These are phyloP conservation scores for Plectrocnemia conspersa DNA, from an alignment of 1,140 invertebrate species.

Conservation along the genomic window DNA sequence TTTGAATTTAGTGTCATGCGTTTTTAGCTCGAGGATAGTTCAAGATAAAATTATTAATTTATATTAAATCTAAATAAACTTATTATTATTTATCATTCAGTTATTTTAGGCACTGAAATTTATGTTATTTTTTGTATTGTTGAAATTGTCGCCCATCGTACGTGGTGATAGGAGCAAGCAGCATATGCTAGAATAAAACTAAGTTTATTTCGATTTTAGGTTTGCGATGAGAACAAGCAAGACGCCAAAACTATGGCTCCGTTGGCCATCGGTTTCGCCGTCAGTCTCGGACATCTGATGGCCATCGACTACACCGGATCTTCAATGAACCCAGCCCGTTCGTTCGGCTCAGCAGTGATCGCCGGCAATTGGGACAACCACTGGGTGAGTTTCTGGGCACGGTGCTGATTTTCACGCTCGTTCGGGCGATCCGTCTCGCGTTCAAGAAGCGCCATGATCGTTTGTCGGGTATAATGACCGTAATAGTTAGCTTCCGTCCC, in stretches of 20 bases:
- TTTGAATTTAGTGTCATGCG: too few relatives aligned
- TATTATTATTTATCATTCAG: too few relatives aligned
- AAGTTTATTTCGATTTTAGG: slow-evolving; percentile 39
- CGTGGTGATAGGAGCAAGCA: too few relatives aligned
- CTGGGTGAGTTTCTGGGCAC: slow-evolving; percentile 68
- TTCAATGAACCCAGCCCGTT: slow-evolving; percentile 86
- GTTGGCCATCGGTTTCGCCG: slow-evolving; percentile 82
- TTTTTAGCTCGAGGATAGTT: too few relatives aligned
- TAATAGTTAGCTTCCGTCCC: neutral
- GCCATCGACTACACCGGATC: slow-evolving; percentile 80
- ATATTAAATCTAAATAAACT: too few relatives aligned
- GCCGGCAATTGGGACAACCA: slow-evolving; percentile 68
- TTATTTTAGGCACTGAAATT: too few relatives aligned
- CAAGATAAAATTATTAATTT: too few relatives aligned
- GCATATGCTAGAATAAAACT: neutral
- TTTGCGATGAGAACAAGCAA: slow-evolving; percentile 54
- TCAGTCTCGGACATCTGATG: slow-evolving; percentile 81
- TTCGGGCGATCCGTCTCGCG: too few relatives aligned
- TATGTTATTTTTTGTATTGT: too few relatives aligned
- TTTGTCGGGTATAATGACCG: too few relatives aligned
- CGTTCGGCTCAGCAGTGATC: slow-evolving; percentile 79
- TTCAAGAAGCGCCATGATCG: too few relatives aligned
- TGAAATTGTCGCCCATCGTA: neutral
- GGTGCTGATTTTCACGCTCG: too few relatives aligned
- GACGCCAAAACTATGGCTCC: slow-evolving; percentile 79